phyloP scores from a whole-genome alignment of 1,140 invertebrate genomes.

The Aricia agestis region DNA sequence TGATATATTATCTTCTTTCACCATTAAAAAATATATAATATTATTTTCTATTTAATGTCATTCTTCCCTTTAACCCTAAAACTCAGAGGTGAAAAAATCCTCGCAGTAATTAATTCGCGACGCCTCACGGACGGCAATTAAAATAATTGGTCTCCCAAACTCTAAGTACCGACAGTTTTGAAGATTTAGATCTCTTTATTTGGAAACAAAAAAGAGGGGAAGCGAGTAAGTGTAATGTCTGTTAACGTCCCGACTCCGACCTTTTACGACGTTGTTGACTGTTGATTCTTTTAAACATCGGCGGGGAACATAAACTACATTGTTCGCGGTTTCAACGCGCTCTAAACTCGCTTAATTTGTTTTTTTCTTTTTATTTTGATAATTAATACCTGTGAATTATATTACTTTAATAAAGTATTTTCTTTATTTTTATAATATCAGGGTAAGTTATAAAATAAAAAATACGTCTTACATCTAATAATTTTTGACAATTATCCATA shows the following conservation, averaged over 20 bases:
- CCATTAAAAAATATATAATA: too few species aligned
- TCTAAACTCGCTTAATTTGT: constrained; percentile 42
- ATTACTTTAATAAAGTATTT: too few species aligned
- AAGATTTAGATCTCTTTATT: constrained; percentile 21
- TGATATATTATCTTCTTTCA: too few species aligned
- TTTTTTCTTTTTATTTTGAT: background rate
- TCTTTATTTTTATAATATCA: too few species aligned
- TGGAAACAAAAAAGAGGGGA: constrained; percentile 44
- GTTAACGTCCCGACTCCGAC: constrained; percentile 57
- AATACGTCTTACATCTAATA: too few species aligned
- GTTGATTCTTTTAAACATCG: constrained; percentile 75
- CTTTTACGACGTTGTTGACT: constrained; percentile 71
- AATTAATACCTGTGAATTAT: too few species aligned
- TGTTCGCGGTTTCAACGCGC: constrained; percentile 53
- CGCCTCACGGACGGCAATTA: background rate
- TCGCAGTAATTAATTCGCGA: constrained; percentile 6
- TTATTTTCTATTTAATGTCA: background rate
- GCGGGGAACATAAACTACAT: constrained; percentile 68
- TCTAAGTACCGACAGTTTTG: constrained; percentile 2
- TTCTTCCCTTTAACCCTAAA: background rate
- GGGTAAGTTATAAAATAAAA: too few species aligned
- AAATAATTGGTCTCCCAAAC: background rate
- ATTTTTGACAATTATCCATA: too few species aligned
- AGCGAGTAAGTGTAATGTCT: constrained; percentile 69
- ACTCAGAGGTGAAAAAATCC: background rate